Conservation (phyloP, 2,888 invertebrate species). For the Epinotia ramella region DNA sequence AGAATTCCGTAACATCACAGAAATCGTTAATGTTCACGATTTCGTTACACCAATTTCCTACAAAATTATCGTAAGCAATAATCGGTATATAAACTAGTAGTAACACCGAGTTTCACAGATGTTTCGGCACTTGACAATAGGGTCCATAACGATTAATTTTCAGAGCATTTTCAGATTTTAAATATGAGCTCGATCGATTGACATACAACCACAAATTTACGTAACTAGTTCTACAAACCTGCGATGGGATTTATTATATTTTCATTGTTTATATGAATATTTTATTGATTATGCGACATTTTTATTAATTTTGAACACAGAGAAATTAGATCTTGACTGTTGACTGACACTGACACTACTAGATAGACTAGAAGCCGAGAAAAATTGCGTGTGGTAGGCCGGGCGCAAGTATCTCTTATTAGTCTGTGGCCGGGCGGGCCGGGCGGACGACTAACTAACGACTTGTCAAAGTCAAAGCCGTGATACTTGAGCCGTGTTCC, state of each 20-base stretch:
- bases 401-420: too few relatives aligned
- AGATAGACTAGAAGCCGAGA: neutral
- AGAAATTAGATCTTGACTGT: slow-evolving; percentile 9
- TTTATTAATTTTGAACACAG: slow-evolving; percentile 15
- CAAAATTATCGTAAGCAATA: neutral
- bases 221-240: slow-evolving; percentile 34
- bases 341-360: neutral
- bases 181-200: slow-evolving; percentile 3
- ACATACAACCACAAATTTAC: slow-evolving; percentile 22
- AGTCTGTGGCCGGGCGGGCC: too few relatives aligned
- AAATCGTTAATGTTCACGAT: slow-evolving; percentile 30
- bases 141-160: neutral
- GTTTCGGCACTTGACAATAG: neutral
- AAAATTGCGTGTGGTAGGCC: neutral
- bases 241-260: slow-evolving; percentile 13
- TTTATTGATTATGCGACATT: neutral
- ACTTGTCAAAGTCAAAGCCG: neutral
- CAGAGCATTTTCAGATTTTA: slow-evolving; percentile 11
- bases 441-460: neutral
- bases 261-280: slow-evolving; percentile 3
- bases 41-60: neutral
- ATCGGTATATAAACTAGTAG: neutral
- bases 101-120: neutral
- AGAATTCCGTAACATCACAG: neutral
- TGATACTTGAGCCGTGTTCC: too few relatives aligned